phyloP scores from a whole-genome alignment of 1,140 invertebrate genomes.

The Coptotermes formosanus region DNA sequence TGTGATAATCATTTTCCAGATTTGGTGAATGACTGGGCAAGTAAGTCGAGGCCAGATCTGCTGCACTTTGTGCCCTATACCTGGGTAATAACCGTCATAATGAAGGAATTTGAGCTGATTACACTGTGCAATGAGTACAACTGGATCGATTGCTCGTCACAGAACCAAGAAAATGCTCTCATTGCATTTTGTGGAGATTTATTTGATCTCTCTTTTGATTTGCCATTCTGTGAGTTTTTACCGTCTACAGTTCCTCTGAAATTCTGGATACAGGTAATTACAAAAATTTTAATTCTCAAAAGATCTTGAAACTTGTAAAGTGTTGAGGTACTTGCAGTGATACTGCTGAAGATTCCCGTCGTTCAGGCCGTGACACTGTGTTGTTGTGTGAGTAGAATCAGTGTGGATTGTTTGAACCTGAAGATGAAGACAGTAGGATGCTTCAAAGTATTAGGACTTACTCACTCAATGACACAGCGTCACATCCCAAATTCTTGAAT shows the following conservation, averaged over 20 bases:
- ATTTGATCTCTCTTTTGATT: slow-evolving; percentile 87
- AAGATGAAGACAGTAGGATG: too few relatives aligned
- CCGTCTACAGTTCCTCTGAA: slow-evolving; percentile 82
- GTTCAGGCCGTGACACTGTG: neutral
- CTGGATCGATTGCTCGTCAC: slow-evolving; percentile 97
- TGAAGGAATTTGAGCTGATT: slow-evolving; percentile 95
- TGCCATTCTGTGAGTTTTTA: slow-evolving; percentile 90
- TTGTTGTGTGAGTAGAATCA: neutral
- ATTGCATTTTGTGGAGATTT: slow-evolving; percentile 91
- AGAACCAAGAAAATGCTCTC: slow-evolving; percentile 92
- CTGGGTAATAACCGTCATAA: slow-evolving; percentile 85
- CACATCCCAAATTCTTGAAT: neutral
- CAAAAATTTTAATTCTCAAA: neutral
- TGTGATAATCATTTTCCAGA: slow-evolving; percentile 51
- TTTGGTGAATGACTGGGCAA: slow-evolving; percentile 95
- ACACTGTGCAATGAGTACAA: slow-evolving; percentile 96
- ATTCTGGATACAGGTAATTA: slow-evolving; percentile 82
- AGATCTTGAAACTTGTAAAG: neutral
- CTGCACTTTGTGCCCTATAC: slow-evolving; percentile 96
- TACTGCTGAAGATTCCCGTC: too few relatives aligned
- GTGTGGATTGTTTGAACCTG: neutral
- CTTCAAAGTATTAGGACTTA: too few relatives aligned
- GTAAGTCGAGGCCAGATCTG: slow-evolving; percentile 85
- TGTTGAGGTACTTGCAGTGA: neutral
- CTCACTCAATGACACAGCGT: neutral